Base-by-base conservation (phyloP, 1,140 invertebrate genomes). In the Dolichoris vasculosae region DNA sequence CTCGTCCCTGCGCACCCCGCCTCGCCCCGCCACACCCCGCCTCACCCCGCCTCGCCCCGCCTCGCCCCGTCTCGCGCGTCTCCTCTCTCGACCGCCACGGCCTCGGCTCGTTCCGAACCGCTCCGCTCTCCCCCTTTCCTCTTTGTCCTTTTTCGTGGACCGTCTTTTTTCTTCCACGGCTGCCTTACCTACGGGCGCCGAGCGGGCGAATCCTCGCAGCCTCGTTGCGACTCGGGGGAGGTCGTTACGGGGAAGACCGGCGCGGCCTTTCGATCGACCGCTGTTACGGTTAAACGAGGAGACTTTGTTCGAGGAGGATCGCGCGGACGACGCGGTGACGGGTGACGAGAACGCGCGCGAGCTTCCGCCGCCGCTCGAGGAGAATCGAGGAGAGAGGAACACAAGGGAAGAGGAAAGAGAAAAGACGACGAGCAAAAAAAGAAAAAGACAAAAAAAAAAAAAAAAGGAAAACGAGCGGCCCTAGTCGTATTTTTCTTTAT, bases 211-310 rank as follows among this genome's bases (percentile, higher is more conserved):
- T 43, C 38, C 48, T 55, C 46, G 51, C 77, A 51, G 77, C 23
- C 64, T 83, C 46, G 63, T 75, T 83, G 71, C 76, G 55, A 83
- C 82, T 83, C 51, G 69, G 51, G 82, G 71, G 80, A 82, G 80
- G 82, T 83, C 82, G 69, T 83, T 83, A 83, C 82, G 46, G 51
- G 40, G 80, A 63, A 83, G 71, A 59, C n/a, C 80, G 80, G 13
- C 32, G 64, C 79, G 64, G 15, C 30, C 30, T 51, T 73, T 59
- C 48, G 73, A 73, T 82, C 59, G 81, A 82, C 81, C 79, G 40
- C 40, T 59, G 13, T 35, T 64, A 69, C 40, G 69, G 32, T 71
- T 82, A 75, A 82, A 73, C 80, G 80, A 73, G 46, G 30, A 46
- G 67, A 82, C 79, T 51, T 67, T 48, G 79, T 69, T 7, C n/a